A percentile compares a stretch with the other conserved stretches of the same genome.
These are phyloP conservation scores for Trachythela sp. DNA, from an alignment of 64 coral and sea anemone genomes.

Conservation along the genomic window DNA sequence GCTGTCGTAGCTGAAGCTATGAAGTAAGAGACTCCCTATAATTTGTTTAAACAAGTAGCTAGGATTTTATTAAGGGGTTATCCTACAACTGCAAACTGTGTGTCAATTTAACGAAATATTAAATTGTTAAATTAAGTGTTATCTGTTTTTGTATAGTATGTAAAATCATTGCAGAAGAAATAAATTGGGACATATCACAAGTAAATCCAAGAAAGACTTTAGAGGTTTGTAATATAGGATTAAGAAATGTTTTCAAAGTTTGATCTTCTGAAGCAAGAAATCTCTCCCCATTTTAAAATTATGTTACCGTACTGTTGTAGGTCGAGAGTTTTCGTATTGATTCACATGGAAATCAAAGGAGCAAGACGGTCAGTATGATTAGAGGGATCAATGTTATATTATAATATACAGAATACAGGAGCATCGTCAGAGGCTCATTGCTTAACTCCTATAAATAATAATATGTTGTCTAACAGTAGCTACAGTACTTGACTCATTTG, in stretches of 20 bases:
- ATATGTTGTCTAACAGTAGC: too few relatives aligned
- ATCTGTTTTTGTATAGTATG: constrained; percentile 52
- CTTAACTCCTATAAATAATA: too few relatives aligned
- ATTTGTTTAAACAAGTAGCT: too few relatives aligned
- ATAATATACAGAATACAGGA: too few relatives aligned
- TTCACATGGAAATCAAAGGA: constrained; percentile 84
- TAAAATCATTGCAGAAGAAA: constrained; percentile 76
- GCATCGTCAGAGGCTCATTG: too few relatives aligned
- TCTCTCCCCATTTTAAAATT: background rate
- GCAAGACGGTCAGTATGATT: background rate
- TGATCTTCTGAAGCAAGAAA: background rate
- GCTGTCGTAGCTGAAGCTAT: too few relatives aligned
- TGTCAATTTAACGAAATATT: too few relatives aligned
- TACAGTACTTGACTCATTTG: too few relatives aligned
- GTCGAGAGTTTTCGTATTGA: constrained; percentile 96
- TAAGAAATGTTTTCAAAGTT: background rate
- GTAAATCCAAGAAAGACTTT: constrained; percentile 87
- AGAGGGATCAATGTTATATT: too few relatives aligned
- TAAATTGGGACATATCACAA: constrained; percentile 94
- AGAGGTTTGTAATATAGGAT: constrained; percentile 82
- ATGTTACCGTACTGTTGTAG: constrained; percentile 24
- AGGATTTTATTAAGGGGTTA: too few relatives aligned
- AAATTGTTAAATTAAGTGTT: background rate
- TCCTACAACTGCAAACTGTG: too few relatives aligned
- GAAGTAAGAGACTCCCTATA: too few relatives aligned